Percentiles rank a stretch among this genome's conserved stretches.
Evolutionary conservation across 2,113 vertebrate genomes (phyloP).

Genomic region (Notiomystis cincta): DNA sequence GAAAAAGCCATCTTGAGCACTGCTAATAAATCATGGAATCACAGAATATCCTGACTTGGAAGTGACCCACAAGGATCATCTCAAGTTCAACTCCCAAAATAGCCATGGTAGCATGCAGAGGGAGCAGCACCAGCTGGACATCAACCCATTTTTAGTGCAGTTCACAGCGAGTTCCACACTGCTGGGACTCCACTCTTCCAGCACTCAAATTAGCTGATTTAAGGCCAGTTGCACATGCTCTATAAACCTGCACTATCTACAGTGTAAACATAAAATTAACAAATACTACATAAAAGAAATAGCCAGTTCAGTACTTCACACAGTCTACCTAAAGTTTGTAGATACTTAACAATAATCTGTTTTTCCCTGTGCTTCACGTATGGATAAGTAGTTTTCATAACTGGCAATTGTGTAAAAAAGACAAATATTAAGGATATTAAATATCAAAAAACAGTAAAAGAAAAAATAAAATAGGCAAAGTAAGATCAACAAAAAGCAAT

Average conservation of each 20-base stretch:
- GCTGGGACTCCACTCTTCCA: neutral
- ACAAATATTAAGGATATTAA: neutral
- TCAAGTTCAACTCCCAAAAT: neutral
- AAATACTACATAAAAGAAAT: neutral
- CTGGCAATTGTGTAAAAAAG: neutral
- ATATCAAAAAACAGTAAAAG: neutral
- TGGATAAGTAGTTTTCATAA: neutral
- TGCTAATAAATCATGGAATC: neutral
- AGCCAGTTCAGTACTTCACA: neutral
- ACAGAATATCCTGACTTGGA: neutral
- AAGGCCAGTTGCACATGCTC: neutral
- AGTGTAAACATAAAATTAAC: neutral
- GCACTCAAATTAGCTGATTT: neutral
- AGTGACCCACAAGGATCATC: neutral
- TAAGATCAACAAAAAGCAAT: neutral
- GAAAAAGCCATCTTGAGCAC: neutral
- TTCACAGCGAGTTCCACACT: neutral
- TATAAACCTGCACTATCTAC: neutral
- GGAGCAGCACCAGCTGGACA: neutral
- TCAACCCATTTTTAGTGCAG: neutral
- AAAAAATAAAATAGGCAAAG: neutral
- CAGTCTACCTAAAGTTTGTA: neutral
- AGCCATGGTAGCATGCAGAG: rapidly evolving
- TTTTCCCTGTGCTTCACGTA: neutral
- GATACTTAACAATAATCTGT: neutral